Evolutionary conservation across 1,140 invertebrate species (phyloP).

Genomic region (Oryctes rhinoceros): DNA sequence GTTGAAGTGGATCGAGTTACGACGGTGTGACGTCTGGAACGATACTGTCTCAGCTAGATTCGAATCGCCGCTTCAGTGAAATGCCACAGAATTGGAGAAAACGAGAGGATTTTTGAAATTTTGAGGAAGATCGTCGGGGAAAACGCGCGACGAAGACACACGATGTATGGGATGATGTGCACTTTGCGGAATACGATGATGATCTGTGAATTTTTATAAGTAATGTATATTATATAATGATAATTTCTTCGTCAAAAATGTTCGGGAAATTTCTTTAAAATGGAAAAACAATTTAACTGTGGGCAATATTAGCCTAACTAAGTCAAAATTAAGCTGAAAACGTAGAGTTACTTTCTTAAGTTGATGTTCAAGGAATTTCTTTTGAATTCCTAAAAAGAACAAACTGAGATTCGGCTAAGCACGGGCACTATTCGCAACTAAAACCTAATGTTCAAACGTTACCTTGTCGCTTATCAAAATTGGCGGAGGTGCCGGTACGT

Average conservation of each 20-base stretch:
- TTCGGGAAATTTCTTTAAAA: slow-evolving; percentile 26
- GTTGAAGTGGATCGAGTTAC: slow-evolving; percentile 89
- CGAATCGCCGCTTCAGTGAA: slow-evolving; percentile 45
- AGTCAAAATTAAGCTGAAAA: no score
- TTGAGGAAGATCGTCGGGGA: background rate
- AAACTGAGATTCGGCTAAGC: no score
- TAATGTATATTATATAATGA: slow-evolving; percentile 30
- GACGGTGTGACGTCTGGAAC: slow-evolving; percentile 76
- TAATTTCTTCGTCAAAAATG: background rate
- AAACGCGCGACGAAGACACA: background rate
- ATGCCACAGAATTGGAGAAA: slow-evolving; percentile 54
- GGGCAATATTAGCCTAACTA: no score
- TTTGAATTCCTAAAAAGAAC: no score
- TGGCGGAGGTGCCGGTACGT: no score
- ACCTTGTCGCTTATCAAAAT: no score
- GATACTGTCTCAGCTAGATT: slow-evolving; percentile 30
- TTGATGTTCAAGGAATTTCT: no score
- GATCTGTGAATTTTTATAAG: slow-evolving; percentile 7
- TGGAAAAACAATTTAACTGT: background rate
- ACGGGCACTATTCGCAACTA: no score
- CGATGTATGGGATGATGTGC: background rate
- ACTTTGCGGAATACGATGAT: background rate
- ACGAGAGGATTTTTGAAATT: background rate
- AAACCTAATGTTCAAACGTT: no score
- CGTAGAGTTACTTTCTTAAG: no score